Evolutionary conservation across 53 echinoderm and acorn worm species (phyloP).

Genomic region (Mesocentrotus franciscanus): DNA sequence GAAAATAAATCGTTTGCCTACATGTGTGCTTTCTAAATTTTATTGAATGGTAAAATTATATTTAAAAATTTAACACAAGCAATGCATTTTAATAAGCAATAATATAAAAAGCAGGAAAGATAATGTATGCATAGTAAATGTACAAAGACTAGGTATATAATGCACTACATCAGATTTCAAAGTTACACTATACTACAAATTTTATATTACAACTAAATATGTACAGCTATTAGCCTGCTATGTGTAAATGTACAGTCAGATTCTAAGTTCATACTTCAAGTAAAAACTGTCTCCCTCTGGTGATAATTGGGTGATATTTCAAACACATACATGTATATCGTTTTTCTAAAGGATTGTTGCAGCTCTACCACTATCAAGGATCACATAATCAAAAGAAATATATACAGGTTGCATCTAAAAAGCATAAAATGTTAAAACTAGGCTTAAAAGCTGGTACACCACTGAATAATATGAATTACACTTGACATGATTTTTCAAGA

Average conservation of each 20-base stretch:
- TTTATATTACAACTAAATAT: conserved; percentile 14
- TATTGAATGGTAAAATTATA: not conserved
- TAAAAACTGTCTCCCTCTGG: not conserved
- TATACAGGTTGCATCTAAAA: not conserved
- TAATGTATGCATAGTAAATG: not conserved
- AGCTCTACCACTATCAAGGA: not conserved
- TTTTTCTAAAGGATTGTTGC: not conserved
- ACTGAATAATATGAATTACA: too few relatives aligned
- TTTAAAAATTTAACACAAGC: not conserved
- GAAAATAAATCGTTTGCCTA: not conserved
- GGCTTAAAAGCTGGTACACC: not conserved
- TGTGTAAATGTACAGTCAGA: conserved; percentile 28
- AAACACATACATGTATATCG: not conserved
- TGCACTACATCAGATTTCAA: not conserved
- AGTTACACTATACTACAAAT: conserved; percentile 17
- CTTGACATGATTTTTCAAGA: too few relatives aligned
- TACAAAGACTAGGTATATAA: not conserved
- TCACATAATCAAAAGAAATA: not conserved
- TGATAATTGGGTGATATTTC: not conserved
- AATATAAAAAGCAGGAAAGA: not conserved
- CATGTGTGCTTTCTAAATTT: not conserved
- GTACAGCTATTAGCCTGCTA: conserved; percentile 6
- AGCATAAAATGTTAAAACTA: not conserved
- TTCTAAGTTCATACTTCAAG: not conserved
- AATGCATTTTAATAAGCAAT: not conserved